Conservation (phyloP, 2,797 vertebrate genomes). For the Sciurus vulgaris region DNA sequence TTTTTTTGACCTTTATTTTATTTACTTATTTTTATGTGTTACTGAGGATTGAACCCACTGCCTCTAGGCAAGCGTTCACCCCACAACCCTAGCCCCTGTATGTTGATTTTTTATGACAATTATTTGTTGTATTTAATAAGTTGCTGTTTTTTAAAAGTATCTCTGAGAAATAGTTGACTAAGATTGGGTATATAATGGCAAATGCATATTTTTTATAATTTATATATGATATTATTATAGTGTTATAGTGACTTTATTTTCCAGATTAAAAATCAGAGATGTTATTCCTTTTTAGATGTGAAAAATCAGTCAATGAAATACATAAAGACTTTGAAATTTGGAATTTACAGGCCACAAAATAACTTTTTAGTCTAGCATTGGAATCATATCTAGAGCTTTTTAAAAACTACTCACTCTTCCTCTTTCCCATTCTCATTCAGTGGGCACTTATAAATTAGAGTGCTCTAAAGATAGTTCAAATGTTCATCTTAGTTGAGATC, state of each 20-base stretch:
- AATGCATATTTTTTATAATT: slow-evolving; percentile 29
- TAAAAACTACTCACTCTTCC: background rate
- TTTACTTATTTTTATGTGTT: too few species aligned
- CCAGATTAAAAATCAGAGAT: slow-evolving; percentile 36
- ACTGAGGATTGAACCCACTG: too few species aligned
- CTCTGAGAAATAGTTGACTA: slow-evolving; percentile 57
- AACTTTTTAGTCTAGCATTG: slow-evolving; percentile 42
- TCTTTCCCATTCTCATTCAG: slow-evolving; percentile 1
- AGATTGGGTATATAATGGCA: slow-evolving; percentile 35
- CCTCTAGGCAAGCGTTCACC: too few species aligned
- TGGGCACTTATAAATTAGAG: slow-evolving; percentile 23
- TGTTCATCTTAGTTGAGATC: background rate
- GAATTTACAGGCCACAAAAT: slow-evolving; percentile 41
- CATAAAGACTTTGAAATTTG: background rate
- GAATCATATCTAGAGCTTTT: slow-evolving; percentile 17
- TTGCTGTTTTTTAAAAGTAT: slow-evolving; percentile 37
- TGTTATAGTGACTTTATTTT: slow-evolving; percentile 18
- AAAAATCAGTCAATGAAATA: slow-evolving; percentile 19
- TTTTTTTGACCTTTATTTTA: too few species aligned
- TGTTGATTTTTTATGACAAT: slow-evolving; percentile 29
- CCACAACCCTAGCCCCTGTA: background rate
- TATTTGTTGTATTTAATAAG: slow-evolving; percentile 32
- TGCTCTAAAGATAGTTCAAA: background rate
- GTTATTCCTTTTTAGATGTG: background rate
- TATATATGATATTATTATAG: slow-evolving; percentile 9